Conservation (phyloP, 2,113 vertebrate genomes). For the Nothoprocta perdicaria region DNA sequence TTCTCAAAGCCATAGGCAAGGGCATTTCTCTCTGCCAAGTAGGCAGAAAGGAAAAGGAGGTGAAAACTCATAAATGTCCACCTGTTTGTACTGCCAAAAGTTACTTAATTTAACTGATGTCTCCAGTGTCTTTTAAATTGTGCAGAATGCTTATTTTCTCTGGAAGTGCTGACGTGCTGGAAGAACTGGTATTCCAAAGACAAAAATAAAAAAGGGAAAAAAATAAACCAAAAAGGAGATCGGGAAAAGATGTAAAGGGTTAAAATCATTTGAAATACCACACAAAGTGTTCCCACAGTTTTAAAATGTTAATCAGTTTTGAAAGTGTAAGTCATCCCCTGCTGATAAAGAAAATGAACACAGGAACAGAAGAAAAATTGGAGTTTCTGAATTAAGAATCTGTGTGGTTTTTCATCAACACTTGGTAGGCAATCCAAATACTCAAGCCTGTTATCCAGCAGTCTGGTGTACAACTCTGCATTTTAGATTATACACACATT, state of each 20-base stretch:
- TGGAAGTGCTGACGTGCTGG: background rate
- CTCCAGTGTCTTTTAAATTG: background rate
- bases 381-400: constrained; percentile 58
- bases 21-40: background rate
- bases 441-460: constrained; percentile 18
- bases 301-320: constrained; percentile 71
- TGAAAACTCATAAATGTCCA: background rate
- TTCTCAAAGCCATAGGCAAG: background rate
- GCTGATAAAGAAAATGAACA: constrained; percentile 70
- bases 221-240: background rate
- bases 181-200: background rate
- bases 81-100: background rate
- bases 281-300: constrained; percentile 43
- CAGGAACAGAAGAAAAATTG: constrained; percentile 57
- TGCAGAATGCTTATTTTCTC: background rate
- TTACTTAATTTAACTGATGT: background rate
- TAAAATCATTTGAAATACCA: constrained; percentile 45
- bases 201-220: background rate
- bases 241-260: constrained; percentile 8
- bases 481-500: background rate
- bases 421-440: constrained; percentile 55
- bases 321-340: constrained; percentile 63
- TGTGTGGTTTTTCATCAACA: constrained; percentile 50
- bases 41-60: background rate
- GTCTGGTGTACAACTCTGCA: background rate